Evolutionary conservation across 2,797 vertebrate genomes (phyloP).

Genomic region (Neopelma chrysocephalum): DNA sequence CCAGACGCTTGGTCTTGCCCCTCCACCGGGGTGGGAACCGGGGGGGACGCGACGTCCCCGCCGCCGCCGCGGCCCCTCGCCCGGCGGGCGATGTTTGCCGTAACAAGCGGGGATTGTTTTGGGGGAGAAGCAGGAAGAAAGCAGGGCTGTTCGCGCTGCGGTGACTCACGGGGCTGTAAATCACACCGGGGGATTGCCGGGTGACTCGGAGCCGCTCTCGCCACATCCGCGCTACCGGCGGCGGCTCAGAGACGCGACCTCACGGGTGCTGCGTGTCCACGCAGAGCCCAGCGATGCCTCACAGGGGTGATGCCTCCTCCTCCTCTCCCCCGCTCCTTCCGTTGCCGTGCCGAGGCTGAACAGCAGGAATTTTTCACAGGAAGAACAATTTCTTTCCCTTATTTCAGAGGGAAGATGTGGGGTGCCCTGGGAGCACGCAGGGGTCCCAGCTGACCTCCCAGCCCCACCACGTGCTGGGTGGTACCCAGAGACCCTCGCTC

Average conservation of each 20-base stretch:
- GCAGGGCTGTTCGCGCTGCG: neutral
- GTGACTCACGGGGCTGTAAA: neutral
- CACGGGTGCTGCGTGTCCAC: accelerated
- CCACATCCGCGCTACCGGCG: neutral
- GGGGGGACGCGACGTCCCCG: neutral
- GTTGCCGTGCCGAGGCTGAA: neutral
- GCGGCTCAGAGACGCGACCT: accelerated
- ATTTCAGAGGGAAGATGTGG: neutral
- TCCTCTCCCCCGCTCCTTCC: neutral
- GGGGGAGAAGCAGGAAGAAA: neutral
- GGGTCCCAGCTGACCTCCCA: neutral
- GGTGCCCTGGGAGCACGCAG: accelerated
- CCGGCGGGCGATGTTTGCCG: neutral
- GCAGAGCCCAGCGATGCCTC: neutral
- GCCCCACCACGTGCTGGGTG: neutral
- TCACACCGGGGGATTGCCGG: neutral
- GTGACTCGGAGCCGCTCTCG: accelerated
- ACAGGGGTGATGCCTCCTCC: neutral
- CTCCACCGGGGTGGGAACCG: neutral
- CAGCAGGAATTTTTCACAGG: neutral
- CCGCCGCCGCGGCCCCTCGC: neutral
- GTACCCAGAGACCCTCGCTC: neutral
- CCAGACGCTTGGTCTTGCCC: neutral
- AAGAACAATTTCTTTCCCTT: neutral
- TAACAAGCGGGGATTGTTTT: neutral